Evolutionary conservation across 2,113 vertebrate genomes (phyloP).

Genomic region (Oncorhynchus clarkii): DNA sequence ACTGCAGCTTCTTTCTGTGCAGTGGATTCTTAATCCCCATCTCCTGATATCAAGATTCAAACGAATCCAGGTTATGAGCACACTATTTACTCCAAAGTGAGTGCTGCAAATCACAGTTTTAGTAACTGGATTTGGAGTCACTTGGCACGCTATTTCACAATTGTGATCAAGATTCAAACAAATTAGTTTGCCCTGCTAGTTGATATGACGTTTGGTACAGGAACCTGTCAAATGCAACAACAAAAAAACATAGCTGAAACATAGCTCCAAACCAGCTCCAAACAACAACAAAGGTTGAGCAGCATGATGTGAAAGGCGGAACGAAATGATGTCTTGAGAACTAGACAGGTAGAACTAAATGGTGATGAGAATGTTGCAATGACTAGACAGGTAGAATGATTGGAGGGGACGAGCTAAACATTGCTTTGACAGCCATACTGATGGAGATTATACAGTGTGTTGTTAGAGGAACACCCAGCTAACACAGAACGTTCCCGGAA

Average conservation of each 20-base stretch:
- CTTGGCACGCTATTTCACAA: not conserved
- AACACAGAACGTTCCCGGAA: too few species aligned
- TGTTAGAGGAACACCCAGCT: too few species aligned
- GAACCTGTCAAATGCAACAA: not conserved
- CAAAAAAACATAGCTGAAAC: not conserved
- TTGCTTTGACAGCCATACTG: too few species aligned
- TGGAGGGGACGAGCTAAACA: too few species aligned
- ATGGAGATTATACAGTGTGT: too few species aligned
- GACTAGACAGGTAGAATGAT: not conserved
- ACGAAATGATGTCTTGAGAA: constrained; percentile 40
- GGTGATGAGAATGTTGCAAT: constrained; percentile 14
- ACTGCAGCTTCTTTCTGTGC: constrained; percentile 92
- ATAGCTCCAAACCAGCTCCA: not conserved
- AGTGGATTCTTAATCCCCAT: constrained; percentile 91
- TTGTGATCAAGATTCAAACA: not conserved
- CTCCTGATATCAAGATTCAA: constrained; percentile 71
- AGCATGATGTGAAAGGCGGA: constrained; percentile 22
- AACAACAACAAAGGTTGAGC: not conserved
- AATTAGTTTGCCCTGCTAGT: too few species aligned
- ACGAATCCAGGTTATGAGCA: not conserved
- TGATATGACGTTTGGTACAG: not conserved
- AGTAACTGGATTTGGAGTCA: too few species aligned
- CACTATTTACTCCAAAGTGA: not conserved
- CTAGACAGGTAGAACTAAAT: constrained; percentile 42
- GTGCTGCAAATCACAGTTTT: not conserved